Evolutionary conservation across 1,140 invertebrate species (phyloP).

Genomic region (Wiebesia pumilae): DNA sequence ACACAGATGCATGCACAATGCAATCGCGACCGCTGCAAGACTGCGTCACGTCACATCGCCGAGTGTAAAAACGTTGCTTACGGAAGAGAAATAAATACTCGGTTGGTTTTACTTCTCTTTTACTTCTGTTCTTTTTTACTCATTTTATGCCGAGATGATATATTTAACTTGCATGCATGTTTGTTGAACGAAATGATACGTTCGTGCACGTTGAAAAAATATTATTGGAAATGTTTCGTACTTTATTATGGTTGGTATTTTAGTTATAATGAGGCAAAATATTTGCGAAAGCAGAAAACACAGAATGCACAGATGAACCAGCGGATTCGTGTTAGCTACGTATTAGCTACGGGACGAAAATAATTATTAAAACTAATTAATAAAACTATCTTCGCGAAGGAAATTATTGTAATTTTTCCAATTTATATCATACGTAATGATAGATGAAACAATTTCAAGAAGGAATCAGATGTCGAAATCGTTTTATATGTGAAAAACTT

Average conservation of each 20-base stretch:
- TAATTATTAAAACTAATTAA: no score
- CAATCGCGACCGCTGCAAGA: background rate
- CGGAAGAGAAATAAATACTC: conserved; percentile 7
- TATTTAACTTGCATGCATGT: background rate
- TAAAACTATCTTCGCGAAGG: no score
- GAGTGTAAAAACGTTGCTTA: background rate
- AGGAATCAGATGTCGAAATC: no score
- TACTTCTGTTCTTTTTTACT: background rate
- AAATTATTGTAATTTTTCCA: no score
- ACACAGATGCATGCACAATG: background rate
- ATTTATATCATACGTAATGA: no score
- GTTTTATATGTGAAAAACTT: no score
- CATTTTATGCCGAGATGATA: background rate
- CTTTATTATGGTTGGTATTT: background rate
- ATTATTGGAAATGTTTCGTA: conserved; percentile 8
- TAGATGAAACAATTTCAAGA: no score
- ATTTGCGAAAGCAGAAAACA: background rate
- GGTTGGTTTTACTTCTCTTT: no score
- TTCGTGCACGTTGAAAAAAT: background rate
- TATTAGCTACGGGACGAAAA: no score
- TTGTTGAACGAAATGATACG: background rate
- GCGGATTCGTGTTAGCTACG: no score
- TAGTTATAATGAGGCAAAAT: background rate
- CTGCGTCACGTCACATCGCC: background rate
- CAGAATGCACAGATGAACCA: background rate